These are phyloP conservation scores for Muschampia staudingeri DNA, from an alignment of 2,888 invertebrate genomes.

Conservation along the genomic window DNA sequence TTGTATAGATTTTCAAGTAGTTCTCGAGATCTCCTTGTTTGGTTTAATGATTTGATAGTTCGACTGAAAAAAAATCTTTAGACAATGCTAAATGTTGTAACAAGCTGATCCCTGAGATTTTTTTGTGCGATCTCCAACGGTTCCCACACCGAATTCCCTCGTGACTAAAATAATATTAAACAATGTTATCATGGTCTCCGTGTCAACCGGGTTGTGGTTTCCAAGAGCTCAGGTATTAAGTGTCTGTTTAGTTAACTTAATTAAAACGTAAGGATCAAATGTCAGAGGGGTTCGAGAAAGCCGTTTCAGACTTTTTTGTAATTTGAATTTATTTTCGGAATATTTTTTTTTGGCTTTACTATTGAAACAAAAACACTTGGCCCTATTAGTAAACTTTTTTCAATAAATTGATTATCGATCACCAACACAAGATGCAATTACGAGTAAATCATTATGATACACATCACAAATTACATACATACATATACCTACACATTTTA, in stretches of 20 bases:
- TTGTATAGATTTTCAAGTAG: background rate
- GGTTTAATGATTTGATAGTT: background rate
- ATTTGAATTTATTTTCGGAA: background rate
- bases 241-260: conserved; percentile 53
- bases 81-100: conserved; percentile 83
- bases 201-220: conserved; percentile 62
- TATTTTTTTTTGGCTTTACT: background rate
- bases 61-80: conserved; percentile 71
- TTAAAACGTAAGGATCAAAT: conserved; percentile 48
- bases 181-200: conserved; percentile 76
- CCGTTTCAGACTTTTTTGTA: conserved; percentile 27
- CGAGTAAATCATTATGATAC: too few species aligned
- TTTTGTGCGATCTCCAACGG: conserved; percentile 77
- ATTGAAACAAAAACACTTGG: too few species aligned
- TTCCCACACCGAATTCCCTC: conserved; percentile 86
- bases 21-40: background rate
- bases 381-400: too few species aligned
- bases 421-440: too few species aligned
- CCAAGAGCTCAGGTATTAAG: conserved; percentile 38
- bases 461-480: too few species aligned
- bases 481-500: too few species aligned
- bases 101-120: conserved; percentile 80
- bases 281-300: conserved; percentile 32
- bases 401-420: too few species aligned
- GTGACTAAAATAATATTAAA: conserved; percentile 82